These are phyloP conservation scores for Pandemis heparana DNA, from an alignment of 2,888 invertebrate genomes.

Conservation along the genomic window DNA sequence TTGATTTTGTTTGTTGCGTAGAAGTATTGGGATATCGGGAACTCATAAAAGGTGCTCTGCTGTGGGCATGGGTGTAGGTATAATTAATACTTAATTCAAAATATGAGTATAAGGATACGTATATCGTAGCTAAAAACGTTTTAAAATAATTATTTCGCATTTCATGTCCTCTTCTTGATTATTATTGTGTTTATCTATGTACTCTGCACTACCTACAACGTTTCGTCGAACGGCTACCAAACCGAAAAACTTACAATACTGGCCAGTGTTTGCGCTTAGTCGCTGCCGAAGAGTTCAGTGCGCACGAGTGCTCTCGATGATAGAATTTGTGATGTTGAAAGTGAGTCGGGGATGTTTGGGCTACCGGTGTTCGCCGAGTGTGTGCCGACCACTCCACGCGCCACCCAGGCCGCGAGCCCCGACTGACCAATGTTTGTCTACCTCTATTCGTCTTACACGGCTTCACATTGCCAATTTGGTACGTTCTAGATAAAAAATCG, in stretches of 20 bases:
- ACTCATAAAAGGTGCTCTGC: too few species aligned
- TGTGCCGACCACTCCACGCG: conserved; percentile 76
- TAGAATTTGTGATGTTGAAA: conserved; percentile 71
- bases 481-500: conserved; percentile 17
- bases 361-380: conserved; percentile 81
- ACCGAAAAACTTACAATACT: conserved; percentile 3
- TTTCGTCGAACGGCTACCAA: conserved; percentile 1
- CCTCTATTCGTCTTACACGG: conserved; percentile 49
- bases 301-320: conserved; percentile 58
- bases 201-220: too few species aligned
- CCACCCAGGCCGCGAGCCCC: conserved; percentile 69
- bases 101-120: too few species aligned
- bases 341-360: conserved; percentile 75
- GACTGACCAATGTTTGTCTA: conserved; percentile 50
- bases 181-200: too few species aligned
- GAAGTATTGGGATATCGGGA: too few species aligned
- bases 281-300: conserved; percentile 22
- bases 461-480: conserved; percentile 34
- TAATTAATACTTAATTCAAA: too few species aligned
- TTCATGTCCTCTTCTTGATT: too few species aligned
- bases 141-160: too few species aligned
- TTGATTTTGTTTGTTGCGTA: too few species aligned
- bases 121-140: too few species aligned
- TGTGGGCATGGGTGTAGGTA: too few species aligned
- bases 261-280: conserved; percentile 34